Conservation (phyloP, 2,113 vertebrate species). For the Brevimyrus niger region DNA sequence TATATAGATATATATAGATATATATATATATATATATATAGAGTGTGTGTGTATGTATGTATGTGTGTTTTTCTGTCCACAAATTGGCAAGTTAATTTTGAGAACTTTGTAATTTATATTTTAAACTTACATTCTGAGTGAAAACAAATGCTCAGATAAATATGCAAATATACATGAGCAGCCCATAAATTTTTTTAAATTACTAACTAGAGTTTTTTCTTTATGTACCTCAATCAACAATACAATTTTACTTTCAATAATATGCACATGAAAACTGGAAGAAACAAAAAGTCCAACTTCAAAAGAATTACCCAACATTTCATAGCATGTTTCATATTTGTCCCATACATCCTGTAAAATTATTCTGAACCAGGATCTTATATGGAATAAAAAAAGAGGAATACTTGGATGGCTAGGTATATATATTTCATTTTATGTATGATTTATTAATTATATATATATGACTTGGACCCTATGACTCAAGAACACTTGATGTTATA, state of each 20-base stretch:
- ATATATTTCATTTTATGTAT: not conserved
- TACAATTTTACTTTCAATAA: conserved; percentile 20
- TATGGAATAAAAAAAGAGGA: not conserved
- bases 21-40: not conserved
- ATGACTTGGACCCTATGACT: not conserved
- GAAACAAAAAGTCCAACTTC: not conserved
- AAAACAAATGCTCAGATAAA: conserved; percentile 53
- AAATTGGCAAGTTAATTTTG: conserved; percentile 36
- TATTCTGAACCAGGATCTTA: not conserved
- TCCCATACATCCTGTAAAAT: not conserved
- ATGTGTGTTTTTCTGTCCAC: conserved; percentile 8
- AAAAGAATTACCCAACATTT: not conserved
- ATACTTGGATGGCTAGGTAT: not conserved
- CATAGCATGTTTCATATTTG: not conserved
- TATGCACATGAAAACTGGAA: not conserved
- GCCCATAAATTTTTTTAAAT: conserved; percentile 41
- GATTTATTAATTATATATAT: not conserved
- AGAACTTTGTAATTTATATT: conserved; percentile 52
- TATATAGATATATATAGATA: too few relatives aligned
- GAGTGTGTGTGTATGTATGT: not conserved
- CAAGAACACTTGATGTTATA: too few relatives aligned
- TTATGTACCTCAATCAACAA: conserved; percentile 36
- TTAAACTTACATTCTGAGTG: conserved; percentile 52
- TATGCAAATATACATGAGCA: conserved; percentile 52
- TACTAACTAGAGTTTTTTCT: conserved; percentile 50